Evolutionary conservation across 2,797 vertebrate species (phyloP).

Genomic region (Chloroceryle inda): DNA sequence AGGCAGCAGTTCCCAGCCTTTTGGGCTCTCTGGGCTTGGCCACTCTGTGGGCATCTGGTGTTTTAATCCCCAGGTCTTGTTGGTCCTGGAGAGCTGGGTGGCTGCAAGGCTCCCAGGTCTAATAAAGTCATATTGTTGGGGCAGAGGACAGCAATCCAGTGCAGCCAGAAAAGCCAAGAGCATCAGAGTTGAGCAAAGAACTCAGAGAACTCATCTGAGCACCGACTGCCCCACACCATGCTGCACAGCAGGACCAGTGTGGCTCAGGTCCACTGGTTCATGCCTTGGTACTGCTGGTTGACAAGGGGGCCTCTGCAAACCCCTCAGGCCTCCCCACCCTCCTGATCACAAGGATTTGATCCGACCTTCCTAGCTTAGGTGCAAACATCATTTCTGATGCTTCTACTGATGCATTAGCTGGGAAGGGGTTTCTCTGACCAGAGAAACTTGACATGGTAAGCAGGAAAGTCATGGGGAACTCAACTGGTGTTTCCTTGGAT

Average conservation of each 20-base stretch:
- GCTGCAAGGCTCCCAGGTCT: neutral
- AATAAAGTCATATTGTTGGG: neutral
- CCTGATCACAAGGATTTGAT: neutral
- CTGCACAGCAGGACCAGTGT: neutral
- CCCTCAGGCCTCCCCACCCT: neutral
- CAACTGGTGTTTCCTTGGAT: neutral
- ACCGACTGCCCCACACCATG: accelerated
- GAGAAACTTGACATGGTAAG: neutral
- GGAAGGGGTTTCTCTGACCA: neutral
- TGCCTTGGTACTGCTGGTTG: neutral
- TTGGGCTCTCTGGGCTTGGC: neutral
- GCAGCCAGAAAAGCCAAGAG: neutral
- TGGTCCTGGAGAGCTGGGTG: neutral
- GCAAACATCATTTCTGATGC: neutral
- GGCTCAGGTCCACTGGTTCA: neutral
- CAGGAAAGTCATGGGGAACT: neutral
- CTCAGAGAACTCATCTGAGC: neutral
- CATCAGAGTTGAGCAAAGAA: neutral
- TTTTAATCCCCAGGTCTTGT: neutral
- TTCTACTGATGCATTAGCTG: neutral
- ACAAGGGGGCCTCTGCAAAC: neutral
- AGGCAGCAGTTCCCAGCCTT: slow-evolving; percentile 37
- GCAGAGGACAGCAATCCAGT: neutral
- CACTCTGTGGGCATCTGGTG: neutral
- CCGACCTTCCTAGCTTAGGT: neutral